phyloP scores from a whole-genome alignment of 2,888 invertebrate genomes.

The Phrixothrix hirtus region DNA sequence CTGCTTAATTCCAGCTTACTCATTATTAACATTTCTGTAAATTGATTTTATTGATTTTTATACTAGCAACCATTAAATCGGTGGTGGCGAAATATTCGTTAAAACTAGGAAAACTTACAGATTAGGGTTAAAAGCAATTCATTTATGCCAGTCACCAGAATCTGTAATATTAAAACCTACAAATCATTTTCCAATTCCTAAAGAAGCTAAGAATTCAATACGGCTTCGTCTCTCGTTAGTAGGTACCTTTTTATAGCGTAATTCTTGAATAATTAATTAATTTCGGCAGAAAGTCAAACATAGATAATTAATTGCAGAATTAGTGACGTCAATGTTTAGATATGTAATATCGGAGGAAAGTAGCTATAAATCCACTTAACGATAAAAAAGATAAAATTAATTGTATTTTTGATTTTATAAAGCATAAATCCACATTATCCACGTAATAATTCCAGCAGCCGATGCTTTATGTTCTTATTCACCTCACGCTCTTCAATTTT shows the following conservation, averaged over 20 bases:
- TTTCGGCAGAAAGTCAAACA: constrained; percentile 14
- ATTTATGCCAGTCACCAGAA: constrained; percentile 1
- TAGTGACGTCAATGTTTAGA: background rate
- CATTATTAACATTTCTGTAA: too few species aligned
- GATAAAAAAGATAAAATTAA: too few species aligned
- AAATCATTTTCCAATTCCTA: constrained; percentile 16
- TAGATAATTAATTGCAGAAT: constrained; percentile 9
- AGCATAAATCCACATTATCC: constrained; percentile 37
- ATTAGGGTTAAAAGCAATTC: constrained; percentile 4
- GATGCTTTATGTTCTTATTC: constrained; percentile 39
- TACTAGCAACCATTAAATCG: too few species aligned
- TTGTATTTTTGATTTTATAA: constrained; percentile 12
- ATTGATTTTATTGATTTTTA: too few species aligned
- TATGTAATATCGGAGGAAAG: too few species aligned
- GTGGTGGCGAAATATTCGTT: too few species aligned
- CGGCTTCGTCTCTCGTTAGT: constrained; percentile 14
- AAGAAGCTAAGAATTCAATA: constrained; percentile 16
- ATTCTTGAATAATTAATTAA: constrained; percentile 21
- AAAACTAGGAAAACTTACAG: too few species aligned
- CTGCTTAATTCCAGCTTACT: too few species aligned
- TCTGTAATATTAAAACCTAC: constrained; percentile 18
- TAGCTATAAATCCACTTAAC: too few species aligned
- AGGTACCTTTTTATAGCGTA: constrained; percentile 13
- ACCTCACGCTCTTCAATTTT: constrained; percentile 45
- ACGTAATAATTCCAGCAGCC: constrained; percentile 36